Base-by-base conservation (phyloP, 23 tunicate genomes). In the Trididemnum clinides region DNA sequence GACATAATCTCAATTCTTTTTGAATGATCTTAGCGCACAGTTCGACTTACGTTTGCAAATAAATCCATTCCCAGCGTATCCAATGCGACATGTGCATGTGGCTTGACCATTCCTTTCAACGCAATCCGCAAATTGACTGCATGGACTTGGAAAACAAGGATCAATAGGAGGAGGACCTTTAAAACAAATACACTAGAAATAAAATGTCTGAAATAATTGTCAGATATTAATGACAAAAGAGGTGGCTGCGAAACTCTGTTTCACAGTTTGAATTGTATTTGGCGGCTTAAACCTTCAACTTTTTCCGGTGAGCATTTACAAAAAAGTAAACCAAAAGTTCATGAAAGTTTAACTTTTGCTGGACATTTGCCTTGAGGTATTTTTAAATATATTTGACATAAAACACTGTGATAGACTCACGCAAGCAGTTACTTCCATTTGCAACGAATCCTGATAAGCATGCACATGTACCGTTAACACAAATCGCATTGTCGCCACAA, bases 51-150 rank as follows among this genome's bases (percentile, higher is more conserved):
- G 27, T 30, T 79, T 39, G 58, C 84, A 79, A 28, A 27, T 28
- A 57, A 79, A 79, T 32, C 84, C 84, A 34, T 79, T 23, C 30
- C 84, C 84, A 0, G 71, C 33, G 34, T 57, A 79, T 33, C 84
- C 84, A 26, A 28, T 30, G 1, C n/a, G 26, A 32, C 84, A 79
- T 12, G 84, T 50, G 28, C 84, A 79, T 1, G 25, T 62, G 28
- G 39, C 64, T n/a, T 62, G 25, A 31, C 84, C 84, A 57, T 51
- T 51, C 27, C 3, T 4, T 33, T 79, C 58, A n/a, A 33, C 26
- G 34, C 84, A 79, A 51, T 25, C 34, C 1, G 84, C 84, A 25
- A 21, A 33, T 19, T 33, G 34, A 35, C 58, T 44, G 28, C 84
- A 79, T 1, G 84, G 84, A 19, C n/a, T 66, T 28, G 37, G 37